Percentiles rank a stretch among this genome's conserved stretches.
phyloP scores from a whole-genome alignment of 2,888 invertebrate genomes.

The Rhamnusium bicolor region DNA sequence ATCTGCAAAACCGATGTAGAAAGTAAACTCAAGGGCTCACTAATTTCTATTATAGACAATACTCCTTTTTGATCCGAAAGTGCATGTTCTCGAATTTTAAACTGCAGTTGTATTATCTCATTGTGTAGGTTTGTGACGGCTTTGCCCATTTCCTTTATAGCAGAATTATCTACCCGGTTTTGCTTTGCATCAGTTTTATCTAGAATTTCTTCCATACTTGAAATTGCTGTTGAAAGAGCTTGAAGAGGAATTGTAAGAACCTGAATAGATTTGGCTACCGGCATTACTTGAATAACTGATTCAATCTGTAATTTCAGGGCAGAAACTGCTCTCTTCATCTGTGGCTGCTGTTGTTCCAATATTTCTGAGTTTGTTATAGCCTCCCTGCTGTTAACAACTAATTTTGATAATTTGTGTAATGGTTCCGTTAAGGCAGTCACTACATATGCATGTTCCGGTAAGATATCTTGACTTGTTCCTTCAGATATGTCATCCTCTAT shows the following conservation, averaged over 20 bases:
- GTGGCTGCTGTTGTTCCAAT: conserved; percentile 7
- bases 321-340: conserved; percentile 27
- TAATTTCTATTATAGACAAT: too few species aligned
- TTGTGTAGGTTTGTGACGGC: conserved; percentile 29
- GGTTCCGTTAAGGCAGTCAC: conserved; percentile 35
- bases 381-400: not conserved
- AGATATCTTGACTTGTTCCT: conserved; percentile 31
- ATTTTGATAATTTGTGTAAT: conserved; percentile 25
- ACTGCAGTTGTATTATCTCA: conserved; percentile 42
- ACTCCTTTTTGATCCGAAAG: too few species aligned
- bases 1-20: too few species aligned
- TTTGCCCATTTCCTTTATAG: conserved; percentile 12
- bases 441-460: conserved; percentile 33
- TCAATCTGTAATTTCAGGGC: conserved; percentile 28
- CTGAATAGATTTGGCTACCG: conserved; percentile 1
- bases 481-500: not conserved
- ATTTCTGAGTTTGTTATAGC: conserved; percentile 18
- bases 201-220: conserved; percentile 23
- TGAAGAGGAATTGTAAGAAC: conserved; percentile 22
- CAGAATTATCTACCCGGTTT: not conserved
- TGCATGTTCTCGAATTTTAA: too few species aligned
- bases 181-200: not conserved
- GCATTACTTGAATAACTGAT: not conserved
- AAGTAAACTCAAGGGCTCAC: too few species aligned
- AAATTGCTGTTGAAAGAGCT: conserved; percentile 27